Evolutionary conservation across 2,113 vertebrate genomes (phyloP).

Genomic region (Xiphophorus hellerii): DNA sequence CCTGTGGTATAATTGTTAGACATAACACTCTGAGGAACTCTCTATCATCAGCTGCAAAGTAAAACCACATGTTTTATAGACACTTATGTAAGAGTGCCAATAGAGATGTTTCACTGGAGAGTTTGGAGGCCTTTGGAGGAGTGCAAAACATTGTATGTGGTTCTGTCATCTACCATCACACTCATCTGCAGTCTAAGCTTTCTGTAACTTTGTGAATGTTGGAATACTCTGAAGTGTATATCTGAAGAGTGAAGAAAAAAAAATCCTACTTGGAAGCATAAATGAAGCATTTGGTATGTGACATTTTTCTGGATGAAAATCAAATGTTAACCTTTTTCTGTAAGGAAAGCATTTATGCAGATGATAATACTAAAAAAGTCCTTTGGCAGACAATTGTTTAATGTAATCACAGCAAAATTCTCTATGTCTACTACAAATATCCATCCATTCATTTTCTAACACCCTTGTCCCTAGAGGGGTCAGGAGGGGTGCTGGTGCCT

Average conservation of each 20-base stretch:
- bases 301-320: constrained; percentile 16
- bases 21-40: constrained; percentile 59
- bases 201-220: constrained; percentile 19
- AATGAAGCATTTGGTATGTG: background rate
- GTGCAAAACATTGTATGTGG: background rate
- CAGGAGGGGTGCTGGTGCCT: too few relatives aligned
- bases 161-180: constrained; percentile 32
- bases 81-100: constrained; percentile 40
- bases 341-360: constrained; percentile 17
- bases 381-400: constrained; percentile 8
- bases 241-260: constrained; percentile 17
- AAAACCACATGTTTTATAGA: constrained; percentile 75
- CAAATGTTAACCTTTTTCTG: constrained; percentile 10
- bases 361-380: constrained; percentile 14
- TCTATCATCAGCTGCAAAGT: constrained; percentile 70
- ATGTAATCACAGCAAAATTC: background rate
- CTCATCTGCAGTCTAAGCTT: constrained; percentile 24
- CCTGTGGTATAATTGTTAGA: constrained; percentile 50
- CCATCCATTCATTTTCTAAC: too few relatives aligned
- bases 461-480: too few relatives aligned
- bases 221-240: constrained; percentile 26
- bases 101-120: constrained; percentile 41
- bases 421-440: background rate
- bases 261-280: constrained; percentile 24
- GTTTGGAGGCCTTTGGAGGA: constrained; percentile 21